These are phyloP conservation scores for Panagrolaimus sp. DNA, from an alignment of 1,140 invertebrate genomes.

Conservation along the genomic window DNA sequence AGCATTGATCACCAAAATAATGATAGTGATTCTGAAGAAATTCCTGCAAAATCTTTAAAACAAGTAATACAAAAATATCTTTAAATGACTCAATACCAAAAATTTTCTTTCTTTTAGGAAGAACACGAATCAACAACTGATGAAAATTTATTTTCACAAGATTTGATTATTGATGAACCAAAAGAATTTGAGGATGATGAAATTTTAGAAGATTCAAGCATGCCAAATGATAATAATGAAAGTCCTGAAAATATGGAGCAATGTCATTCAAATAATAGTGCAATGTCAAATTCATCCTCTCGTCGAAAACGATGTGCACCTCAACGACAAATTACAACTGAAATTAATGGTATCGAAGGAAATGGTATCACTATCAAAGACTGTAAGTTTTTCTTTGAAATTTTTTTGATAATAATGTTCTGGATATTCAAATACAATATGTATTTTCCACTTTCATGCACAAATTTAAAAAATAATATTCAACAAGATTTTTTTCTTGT, in stretches of 20 bases:
- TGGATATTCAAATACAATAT: no score
- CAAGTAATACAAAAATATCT: not conserved
- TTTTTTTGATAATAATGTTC: no score
- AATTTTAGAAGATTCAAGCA: no score
- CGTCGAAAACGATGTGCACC: conserved; percentile 33
- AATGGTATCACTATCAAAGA: no score
- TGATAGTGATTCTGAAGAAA: conserved; percentile 9
- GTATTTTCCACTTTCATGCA: no score
- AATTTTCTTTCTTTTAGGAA: conserved; percentile 1
- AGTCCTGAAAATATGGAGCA: not conserved
- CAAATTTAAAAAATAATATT: no score
- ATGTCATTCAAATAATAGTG: not conserved
- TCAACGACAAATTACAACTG: conserved; percentile 22
- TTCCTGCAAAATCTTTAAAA: not conserved
- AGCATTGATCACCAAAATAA: not conserved
- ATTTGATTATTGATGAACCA: not conserved
- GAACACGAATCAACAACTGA: conserved; percentile 1
- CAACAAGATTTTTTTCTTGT: no score
- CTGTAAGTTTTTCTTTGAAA: no score
- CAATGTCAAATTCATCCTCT: conserved; percentile 26
- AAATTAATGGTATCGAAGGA: no score
- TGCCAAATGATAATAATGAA: conserved; percentile 5
- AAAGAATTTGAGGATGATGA: no score
- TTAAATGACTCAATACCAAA: no score
- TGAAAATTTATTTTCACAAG: conserved; percentile 14